Base-by-base conservation (phyloP, 2,113 vertebrate species). In the Catharus fuscescens region DNA sequence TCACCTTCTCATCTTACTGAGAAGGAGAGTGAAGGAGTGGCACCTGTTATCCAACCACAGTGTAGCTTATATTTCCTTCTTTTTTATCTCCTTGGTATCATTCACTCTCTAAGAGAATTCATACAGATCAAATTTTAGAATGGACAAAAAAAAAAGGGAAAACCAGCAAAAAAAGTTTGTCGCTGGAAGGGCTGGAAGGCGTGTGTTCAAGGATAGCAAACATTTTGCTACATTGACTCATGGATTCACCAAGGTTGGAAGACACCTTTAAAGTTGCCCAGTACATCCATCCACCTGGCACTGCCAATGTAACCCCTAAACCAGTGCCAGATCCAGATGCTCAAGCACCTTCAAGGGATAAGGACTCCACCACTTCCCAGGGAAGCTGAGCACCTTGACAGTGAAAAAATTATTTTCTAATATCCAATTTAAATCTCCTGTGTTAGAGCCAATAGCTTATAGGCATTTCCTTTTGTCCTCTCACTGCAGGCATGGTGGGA, bases 101-200 rank as follows among this genome's bases (percentile, higher is more conserved):
- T 31, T 74, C 38, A 34, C 4, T 36, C 10, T 20, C 28, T 67
- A 59, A 71, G 4, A 36, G 34, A 36, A 38, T 8, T 72, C 24
- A 42, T 34, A 62, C 1, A 70, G 7, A 8, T 90, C 3, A 28
- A 7, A 28, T 13, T 11, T 54, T 34, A 77, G 14, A 93, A 79
- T 3, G 8, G 13, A 5, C 23, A 32, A 1, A 8, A 34, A 34
- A 65, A 28, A 1, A 9, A 18, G 2, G 3, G 8, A 8, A 29
- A 61, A 24, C 42, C 18, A 77, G 10, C 7, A 44, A 64, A 57
- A 45, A 10, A 47, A 82, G 10, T 0, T 21, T 11, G 3, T 28
- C 14, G 11, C 12, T 66, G 42, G 14, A 47, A 6, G 10, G 9
- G 36, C 2, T 26, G 6, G 8, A 52, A 85, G 7, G 3, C 38